Conservation (phyloP, 2,797 vertebrate genomes). For the Diceros bicornis region DNA sequence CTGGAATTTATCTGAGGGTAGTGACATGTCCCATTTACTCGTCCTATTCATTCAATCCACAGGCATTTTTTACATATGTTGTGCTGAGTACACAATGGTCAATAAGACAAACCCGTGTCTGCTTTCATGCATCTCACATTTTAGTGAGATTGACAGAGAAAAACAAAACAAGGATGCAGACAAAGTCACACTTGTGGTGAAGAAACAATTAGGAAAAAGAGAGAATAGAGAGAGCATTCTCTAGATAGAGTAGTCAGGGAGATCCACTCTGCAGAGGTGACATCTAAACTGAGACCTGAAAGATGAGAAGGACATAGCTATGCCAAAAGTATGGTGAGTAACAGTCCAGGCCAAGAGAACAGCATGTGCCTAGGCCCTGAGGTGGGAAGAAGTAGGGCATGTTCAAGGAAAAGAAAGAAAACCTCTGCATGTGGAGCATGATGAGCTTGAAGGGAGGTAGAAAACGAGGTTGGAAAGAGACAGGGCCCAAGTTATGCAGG, state of each 20-base stretch:
- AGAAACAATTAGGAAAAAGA: constrained; percentile 59
- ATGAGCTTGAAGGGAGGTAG: constrained; percentile 19
- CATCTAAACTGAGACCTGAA: constrained; percentile 61
- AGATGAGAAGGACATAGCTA: constrained; percentile 7
- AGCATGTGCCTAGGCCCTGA: constrained; percentile 21
- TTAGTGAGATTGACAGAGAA: constrained; percentile 42
- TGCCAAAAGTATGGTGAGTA: background rate
- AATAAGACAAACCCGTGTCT: constrained; percentile 17
- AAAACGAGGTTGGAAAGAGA: constrained; percentile 59
- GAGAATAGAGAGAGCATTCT: background rate
- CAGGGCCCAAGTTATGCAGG: background rate
- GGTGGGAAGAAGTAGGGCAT: constrained; percentile 43
- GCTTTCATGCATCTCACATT: background rate
- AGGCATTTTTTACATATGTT: background rate
- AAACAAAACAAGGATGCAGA: background rate
- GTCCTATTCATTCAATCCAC: background rate
- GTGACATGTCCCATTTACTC: background rate
- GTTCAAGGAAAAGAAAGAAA: constrained; percentile 66
- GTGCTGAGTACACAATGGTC: background rate
- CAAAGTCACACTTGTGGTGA: constrained; percentile 17
- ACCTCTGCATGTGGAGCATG: background rate
- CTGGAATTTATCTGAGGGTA: constrained; percentile 29
- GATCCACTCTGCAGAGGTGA: background rate
- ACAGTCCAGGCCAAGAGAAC: constrained; percentile 14
- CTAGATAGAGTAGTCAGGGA: constrained; percentile 22